Conservation (phyloP, 2,888 invertebrate genomes). For the Sclerodermus sp. region DNA sequence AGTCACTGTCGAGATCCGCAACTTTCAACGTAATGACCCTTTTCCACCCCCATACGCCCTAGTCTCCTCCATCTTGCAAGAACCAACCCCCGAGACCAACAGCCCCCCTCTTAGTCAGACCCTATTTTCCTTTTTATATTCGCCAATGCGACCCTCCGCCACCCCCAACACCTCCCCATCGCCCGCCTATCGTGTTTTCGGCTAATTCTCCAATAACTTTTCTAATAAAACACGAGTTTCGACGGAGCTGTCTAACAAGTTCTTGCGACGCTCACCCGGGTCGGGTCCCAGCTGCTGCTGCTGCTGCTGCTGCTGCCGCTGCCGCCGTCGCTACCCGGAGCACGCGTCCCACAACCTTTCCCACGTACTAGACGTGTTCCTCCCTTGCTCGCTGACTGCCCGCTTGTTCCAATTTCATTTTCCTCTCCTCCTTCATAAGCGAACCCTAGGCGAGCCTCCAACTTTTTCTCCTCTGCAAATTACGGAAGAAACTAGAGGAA, state of each 20-base stretch:
- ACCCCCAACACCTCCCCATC: slow-evolving; percentile 4
- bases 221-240: slow-evolving; percentile 42
- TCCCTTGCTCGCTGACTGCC: too few species aligned
- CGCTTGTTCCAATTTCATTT: background rate
- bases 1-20: slow-evolving; percentile 25
- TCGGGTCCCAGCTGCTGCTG: slow-evolving; percentile 1
- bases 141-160: background rate
- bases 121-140: slow-evolving; percentile 14
- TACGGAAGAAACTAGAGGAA: too few species aligned
- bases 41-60: too few species aligned
- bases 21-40: slow-evolving; percentile 39
- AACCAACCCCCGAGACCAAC: too few species aligned
- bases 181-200: slow-evolving; percentile 20
- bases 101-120: slow-evolving; percentile 13
- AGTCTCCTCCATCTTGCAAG: too few species aligned
- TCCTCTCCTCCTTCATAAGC: too few species aligned
- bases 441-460: too few species aligned
- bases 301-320: background rate
- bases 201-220: slow-evolving; percentile 40
- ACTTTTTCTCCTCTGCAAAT: too few species aligned
- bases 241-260: slow-evolving; percentile 23
- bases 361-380: too few species aligned
- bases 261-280: slow-evolving; percentile 9
- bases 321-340: background rate
- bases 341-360: background rate